phyloP scores from a whole-genome alignment of 2,797 vertebrate species.

The Emys orbicularis region DNA sequence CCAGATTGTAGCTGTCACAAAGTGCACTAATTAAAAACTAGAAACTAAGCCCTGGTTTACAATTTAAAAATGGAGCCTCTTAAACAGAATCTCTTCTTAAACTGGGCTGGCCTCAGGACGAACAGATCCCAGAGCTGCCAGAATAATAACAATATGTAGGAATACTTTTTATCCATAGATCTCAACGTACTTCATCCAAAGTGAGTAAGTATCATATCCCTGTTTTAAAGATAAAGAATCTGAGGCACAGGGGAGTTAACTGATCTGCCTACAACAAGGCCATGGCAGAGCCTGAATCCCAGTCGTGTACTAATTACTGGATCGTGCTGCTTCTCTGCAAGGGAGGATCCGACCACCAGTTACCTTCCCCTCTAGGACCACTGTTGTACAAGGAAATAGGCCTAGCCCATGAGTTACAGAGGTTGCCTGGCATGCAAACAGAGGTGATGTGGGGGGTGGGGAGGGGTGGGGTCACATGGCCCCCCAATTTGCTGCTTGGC shows the following conservation, averaged over 20 bases:
- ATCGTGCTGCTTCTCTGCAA: background rate
- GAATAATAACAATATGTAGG: background rate
- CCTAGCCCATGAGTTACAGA: background rate
- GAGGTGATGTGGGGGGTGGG: background rate
- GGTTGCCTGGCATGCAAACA: background rate
- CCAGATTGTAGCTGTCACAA: constrained; percentile 9
- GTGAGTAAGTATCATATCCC: background rate
- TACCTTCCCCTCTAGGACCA: background rate
- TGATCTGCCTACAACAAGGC: background rate
- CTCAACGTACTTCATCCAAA: background rate
- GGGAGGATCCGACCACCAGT: background rate
- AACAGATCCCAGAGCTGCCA: background rate
- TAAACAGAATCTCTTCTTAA: constrained; percentile 14
- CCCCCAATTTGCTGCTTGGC: too few relatives aligned
- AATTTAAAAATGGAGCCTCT: background rate
- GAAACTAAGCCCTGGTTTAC: constrained; percentile 1
- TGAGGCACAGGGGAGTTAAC: background rate
- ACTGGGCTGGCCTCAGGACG: background rate
- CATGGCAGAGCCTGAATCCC: background rate
- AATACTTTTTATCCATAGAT: background rate
- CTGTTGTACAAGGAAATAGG: background rate
- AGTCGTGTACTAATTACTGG: rapidly evolving
- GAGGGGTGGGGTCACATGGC: too few relatives aligned
- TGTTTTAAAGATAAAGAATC: constrained; percentile 10
- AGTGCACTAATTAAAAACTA: constrained; percentile 18